Base-by-base conservation (phyloP, 23 tunicate species). In the Pegea sp. region DNA sequence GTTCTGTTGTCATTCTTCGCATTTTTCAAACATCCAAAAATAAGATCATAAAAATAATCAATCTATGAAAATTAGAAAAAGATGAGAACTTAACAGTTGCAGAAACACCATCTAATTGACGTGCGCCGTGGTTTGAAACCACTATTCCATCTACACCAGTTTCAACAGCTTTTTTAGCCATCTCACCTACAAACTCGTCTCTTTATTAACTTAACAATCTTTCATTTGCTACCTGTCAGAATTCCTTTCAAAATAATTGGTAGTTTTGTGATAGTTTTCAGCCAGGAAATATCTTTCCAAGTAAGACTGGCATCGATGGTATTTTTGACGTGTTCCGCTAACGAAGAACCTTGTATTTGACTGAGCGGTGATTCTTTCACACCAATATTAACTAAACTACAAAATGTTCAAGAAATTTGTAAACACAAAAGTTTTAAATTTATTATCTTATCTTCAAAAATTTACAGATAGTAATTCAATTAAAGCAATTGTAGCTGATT, bases 231-330 rank as follows among this genome's bases (percentile, higher is more conserved):
- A 63, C 77, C 87, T 26, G 90, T 77, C 2, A 77, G 2, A 34
- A 77, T 69, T 58, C 78, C 90, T 56, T 77, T 77, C 3, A 77
- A 34, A 6, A 77, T 70, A 57, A 77, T 57, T 3, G 90, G 90
- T 16, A 77, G 44, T 3, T 52, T 33, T 13, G 78, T 69, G 56
- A 77, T 69, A 29, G 77, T 29, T 62, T 70, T 79, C 42, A 79
- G 49, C 93, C 93, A 79, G n/a, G 46, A 44, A 44, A 70, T 32
- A 70, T 79, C 93, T 23, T 61, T 24, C 93, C 93, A 79, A 19
- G 56, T 69, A 11, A 79, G 62, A 2, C 68, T n/a, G n/a, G 93
- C 68, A 42, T 77, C 77, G 31, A 63, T 33, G 4, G 48, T 27
- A 0, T 33, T 18, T 8, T 30, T 38, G 1, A 58, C 77, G 48